Evolutionary conservation across 2,888 invertebrate genomes (phyloP), one percentile per base, ranked within the genome.

Genomic region (Macaria liturata): DNA sequence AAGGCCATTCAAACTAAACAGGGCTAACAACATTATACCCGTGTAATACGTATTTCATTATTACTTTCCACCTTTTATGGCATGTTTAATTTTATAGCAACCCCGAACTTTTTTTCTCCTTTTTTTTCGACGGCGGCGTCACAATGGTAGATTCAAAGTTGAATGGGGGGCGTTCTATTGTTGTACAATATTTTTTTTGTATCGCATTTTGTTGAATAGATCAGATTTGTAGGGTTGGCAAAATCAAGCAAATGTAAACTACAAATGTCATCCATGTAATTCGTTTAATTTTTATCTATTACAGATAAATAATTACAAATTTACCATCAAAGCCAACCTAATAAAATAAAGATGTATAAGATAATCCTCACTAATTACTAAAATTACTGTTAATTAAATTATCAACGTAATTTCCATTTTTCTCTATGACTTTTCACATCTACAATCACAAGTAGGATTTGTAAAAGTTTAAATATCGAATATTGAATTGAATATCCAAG

Each of bases 11-110:
- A 84, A 67, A 65, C 70, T 80, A 84, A 88, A 83, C 83, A 81
- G 86, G 83, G 72, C 87, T 89, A 89, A 91, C 91, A 91, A 90
- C 90, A 88, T 91, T 89, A 91, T 91, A 88, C 86, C 81, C 87
- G 80, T 91, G 91, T 91, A 86, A 91, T 91, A 91, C 90, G 91
- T 91, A 90, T 91, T 91, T 90, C 89, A 91, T 90, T 88, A 90
- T 90, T 88, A 87, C 86, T 84, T 81, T 81, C 80, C 77, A 86
- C 88, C 88, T 86, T 76, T 88, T 88, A 88, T 88, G 79, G 81
- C 69, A 77, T 83, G 80, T 88, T 88, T 88, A 83, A 88, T 90
- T 91, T 91, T 90, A 89, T 89, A 76, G 86, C 86, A 86, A 79
- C 84, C 86, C 86, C 76, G 83, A 48, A 45, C 46, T 61, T 60